Conservation (phyloP, 2,888 invertebrate genomes). For the Pammene fasciana region DNA sequence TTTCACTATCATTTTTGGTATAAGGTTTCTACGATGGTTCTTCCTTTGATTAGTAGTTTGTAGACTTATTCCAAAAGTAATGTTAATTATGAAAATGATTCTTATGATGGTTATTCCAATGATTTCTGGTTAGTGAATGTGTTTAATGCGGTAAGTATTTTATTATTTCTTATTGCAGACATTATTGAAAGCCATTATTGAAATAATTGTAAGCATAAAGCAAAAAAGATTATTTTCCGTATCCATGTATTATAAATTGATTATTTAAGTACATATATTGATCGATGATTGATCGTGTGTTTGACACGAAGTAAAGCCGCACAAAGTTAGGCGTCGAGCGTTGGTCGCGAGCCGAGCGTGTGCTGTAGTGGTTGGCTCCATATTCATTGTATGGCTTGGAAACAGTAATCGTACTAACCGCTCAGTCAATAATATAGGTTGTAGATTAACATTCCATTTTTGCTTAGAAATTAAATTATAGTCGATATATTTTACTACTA, state of each 20-base stretch:
- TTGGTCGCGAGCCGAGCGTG: slow-evolving; percentile 33
- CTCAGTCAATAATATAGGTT: slow-evolving; percentile 62
- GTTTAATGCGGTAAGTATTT: slow-evolving; percentile 42
- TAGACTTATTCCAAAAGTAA: slow-evolving; percentile 53
- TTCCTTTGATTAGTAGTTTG: slow-evolving; percentile 58
- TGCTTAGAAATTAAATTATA: slow-evolving; percentile 42
- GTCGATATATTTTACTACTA: slow-evolving; percentile 18
- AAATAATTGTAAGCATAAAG: slow-evolving; percentile 12
- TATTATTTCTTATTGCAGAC: slow-evolving; percentile 44
- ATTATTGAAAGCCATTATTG: slow-evolving; percentile 16
- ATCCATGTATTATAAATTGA: slow-evolving; percentile 46
- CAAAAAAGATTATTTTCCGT: slow-evolving; percentile 14
- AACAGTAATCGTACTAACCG: slow-evolving; percentile 57
- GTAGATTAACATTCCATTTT: slow-evolving; percentile 73
- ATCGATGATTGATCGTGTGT: slow-evolving; percentile 24
- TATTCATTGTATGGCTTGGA: slow-evolving; percentile 46
- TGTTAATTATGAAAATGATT: slow-evolving; percentile 59
- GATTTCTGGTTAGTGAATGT: slow-evolving; percentile 71
- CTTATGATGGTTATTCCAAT: slow-evolving; percentile 73
- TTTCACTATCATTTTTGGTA: slow-evolving; percentile 54
- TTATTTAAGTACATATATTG: slow-evolving; percentile 11
- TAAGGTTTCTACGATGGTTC: slow-evolving; percentile 54
- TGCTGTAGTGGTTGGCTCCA: slow-evolving; percentile 33
- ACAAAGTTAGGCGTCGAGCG: slow-evolving; percentile 36
- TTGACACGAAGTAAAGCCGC: slow-evolving; percentile 20